phyloP scores from a whole-genome alignment of 1,140 invertebrate genomes.

The Drosophila bipectinata region DNA sequence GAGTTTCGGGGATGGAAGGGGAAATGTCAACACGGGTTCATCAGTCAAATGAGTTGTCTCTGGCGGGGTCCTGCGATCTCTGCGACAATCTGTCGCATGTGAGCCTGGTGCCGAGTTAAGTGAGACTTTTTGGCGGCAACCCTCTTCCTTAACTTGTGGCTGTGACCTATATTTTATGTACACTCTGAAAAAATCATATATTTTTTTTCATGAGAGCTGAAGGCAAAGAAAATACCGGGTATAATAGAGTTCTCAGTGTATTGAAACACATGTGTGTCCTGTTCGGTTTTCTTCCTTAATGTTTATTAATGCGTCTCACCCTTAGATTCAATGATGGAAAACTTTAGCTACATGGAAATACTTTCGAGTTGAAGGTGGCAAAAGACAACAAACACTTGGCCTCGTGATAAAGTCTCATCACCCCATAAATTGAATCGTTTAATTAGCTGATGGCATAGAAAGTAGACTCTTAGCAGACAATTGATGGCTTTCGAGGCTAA shows the following conservation, averaged over 20 bases:
- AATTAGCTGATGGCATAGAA: conserved; percentile 60
- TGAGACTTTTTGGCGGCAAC: conserved; percentile 60
- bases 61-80: conserved; percentile 36
- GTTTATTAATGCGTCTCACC: conserved; percentile 70
- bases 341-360: conserved; percentile 41
- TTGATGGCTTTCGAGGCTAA: conserved; percentile 29
- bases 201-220: neutral
- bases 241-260: conserved; percentile 13
- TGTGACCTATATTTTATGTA: conserved; percentile 41
- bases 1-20: conserved; percentile 23
- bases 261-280: conserved; percentile 51
- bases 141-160: conserved; percentile 24
- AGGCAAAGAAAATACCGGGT: neutral
- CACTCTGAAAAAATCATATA: neutral
- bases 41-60: conserved; percentile 80
- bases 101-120: conserved; percentile 51
- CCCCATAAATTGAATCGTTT: conserved; percentile 65
- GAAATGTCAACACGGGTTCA: conserved; percentile 80
- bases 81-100: conserved; percentile 24
- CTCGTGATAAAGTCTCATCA: conserved; percentile 17
- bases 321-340: conserved; percentile 3
- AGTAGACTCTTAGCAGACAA: conserved; percentile 41
- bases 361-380: conserved; percentile 37
- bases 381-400: conserved; percentile 39
- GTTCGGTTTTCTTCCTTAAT: conserved; percentile 51